Base-by-base conservation (phyloP, 2,888 invertebrate species). In the Hydriomena furcata region DNA sequence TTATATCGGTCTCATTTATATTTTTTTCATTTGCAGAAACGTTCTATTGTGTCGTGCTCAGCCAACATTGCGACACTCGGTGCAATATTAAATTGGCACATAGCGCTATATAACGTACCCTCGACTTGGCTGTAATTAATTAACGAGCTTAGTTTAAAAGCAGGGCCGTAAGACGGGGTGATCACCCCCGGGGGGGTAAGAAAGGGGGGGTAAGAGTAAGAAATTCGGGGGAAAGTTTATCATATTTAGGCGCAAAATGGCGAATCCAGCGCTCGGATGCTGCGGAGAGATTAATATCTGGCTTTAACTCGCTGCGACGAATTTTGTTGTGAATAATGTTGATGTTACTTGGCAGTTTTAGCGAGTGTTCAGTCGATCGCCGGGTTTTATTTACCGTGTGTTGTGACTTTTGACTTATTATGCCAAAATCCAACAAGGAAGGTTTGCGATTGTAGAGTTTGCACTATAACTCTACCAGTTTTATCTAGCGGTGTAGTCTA, bases 91-190 rank as follows among this genome's bases (percentile, higher is more conserved):
- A 85, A 82, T 77, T 78, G 83, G 84, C 83, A 87, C 85, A 87
- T 87, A 87, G 76, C 84, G 74, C 78, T 85, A 85, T 81, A 79
- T 86, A 85, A 79, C 74, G 78, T 79, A 45, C 83, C 85, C 77
- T 75, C 86, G 87, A 87, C 88, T 89, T 85, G 83, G 80, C 86
- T 85, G 87, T 91, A 91, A 91, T 91, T 91, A 91, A 91, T 91
- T 91, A 91, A 91, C 91, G 89, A 89, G 91, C 91, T 91, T 91
- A 91, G 90, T 91, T 91, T 90, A 90, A 91, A 91, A 91, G 90
- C 89, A 86, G 90, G 89, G 89, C 84, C 84, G 85, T 89, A 89
- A 89, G 88, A 84, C 88, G 82, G 79, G 83, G 80, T 79, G 62
- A 65, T 66, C 68, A 68, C 76, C 75, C 69, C 71, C 73, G 63